Evolutionary conservation across 2,797 vertebrate species (phyloP).

Genomic region (Chelon labrosus): DNA sequence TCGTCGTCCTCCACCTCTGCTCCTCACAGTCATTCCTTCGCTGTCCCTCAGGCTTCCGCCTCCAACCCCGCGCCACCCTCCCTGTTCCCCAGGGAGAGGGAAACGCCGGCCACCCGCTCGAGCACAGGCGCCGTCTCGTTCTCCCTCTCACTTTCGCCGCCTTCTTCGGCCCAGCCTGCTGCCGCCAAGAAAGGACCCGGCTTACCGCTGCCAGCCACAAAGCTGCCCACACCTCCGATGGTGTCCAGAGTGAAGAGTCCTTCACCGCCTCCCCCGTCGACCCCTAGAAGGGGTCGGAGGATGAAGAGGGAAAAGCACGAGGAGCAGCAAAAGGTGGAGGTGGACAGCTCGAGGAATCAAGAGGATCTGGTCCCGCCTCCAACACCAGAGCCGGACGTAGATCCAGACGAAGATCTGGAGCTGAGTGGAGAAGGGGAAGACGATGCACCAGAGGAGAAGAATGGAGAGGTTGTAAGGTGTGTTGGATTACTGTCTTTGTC

Average conservation of each 20-base stretch:
- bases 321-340: conserved; percentile 72
- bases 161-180: conserved; percentile 49
- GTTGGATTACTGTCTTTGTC: conserved; percentile 6
- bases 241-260: conserved; percentile 71
- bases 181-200: conserved; percentile 62
- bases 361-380: conserved; percentile 82
- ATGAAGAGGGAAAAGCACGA: conserved; percentile 80
- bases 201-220: conserved; percentile 39
- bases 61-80: conserved; percentile 67
- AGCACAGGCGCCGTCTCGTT: conserved; percentile 78
- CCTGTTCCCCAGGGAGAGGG: conserved; percentile 79
- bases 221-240: conserved; percentile 34
- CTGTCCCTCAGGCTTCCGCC: conserved; percentile 74
- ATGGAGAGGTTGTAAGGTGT: conserved; percentile 77
- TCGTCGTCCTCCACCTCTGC: conserved; percentile 65
- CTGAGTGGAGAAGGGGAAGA: conserved; percentile 77
- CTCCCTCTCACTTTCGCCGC: conserved; percentile 81
- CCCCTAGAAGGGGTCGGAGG: conserved; percentile 77
- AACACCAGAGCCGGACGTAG: conserved; percentile 79
- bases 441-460: conserved; percentile 76
- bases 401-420: conserved; percentile 78
- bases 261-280: conserved; percentile 40
- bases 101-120: conserved; percentile 66
- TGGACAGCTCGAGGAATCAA: conserved; percentile 65
- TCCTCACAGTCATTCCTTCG: conserved; percentile 73